Evolutionary conservation across 1,140 invertebrate species (phyloP).

Genomic region (Neomicropteryx cornuta): DNA sequence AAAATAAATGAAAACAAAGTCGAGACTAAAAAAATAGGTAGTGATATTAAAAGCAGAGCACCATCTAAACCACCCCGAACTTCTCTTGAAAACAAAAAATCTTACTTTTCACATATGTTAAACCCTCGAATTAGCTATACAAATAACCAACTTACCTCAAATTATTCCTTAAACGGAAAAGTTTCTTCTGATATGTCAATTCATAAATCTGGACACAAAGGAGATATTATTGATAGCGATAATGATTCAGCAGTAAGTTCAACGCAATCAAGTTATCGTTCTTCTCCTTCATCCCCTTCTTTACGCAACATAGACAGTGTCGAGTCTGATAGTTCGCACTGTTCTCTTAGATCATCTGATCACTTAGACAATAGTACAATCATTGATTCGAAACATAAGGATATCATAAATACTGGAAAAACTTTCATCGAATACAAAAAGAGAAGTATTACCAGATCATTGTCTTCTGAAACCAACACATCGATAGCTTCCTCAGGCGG

Average conservation of each 20-base stretch:
- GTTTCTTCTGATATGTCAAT: too few relatives aligned
- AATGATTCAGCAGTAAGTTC: slow-evolving; percentile 78
- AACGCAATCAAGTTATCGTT: slow-evolving; percentile 59
- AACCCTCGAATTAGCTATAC: too few relatives aligned
- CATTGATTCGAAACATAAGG: slow-evolving; percentile 25
- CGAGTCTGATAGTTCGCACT: slow-evolving; percentile 32
- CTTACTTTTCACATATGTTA: too few relatives aligned
- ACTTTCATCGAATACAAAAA: slow-evolving; percentile 28
- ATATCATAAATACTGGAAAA: slow-evolving; percentile 20
- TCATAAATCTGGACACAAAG: too few relatives aligned
- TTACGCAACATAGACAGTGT: slow-evolving; percentile 33
- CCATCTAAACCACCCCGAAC: slow-evolving; percentile 29
- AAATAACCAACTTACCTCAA: too few relatives aligned
- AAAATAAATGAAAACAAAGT: slow-evolving; percentile 1
- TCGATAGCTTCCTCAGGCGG: slow-evolving; percentile 48
- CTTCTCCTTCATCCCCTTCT: slow-evolving; percentile 51
- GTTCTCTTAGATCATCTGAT: slow-evolving; percentile 29
- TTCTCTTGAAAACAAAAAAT: slow-evolving; percentile 21
- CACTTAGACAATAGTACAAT: slow-evolving; percentile 26
- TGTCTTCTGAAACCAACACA: slow-evolving; percentile 50
- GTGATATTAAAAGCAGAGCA: slow-evolving; percentile 15
- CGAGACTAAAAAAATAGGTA: not conserved
- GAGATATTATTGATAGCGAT: slow-evolving; percentile 60
- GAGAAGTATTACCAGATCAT: slow-evolving; percentile 41
- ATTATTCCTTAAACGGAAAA: too few relatives aligned